A percentile compares a stretch with the other conserved stretches of the same genome.
phyloP scores from a whole-genome alignment of 2,113 vertebrate genomes.

The Sinocyclocheilus grahami region DNA sequence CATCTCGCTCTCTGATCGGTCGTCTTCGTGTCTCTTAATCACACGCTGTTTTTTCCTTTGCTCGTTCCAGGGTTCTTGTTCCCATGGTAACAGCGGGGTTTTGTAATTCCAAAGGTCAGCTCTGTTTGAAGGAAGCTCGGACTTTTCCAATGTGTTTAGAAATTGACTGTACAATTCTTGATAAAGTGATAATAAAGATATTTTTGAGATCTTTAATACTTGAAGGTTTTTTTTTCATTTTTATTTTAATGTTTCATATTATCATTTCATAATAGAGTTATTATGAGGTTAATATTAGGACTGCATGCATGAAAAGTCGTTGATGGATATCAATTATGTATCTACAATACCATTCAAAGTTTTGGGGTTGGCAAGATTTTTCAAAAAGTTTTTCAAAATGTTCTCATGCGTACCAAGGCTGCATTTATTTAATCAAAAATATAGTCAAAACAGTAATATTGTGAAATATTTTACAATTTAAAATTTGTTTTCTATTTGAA shows the following conservation, averaged over 20 bases:
- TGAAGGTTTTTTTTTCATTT: slow-evolving; percentile 49
- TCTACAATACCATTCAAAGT: slow-evolving; percentile 57
- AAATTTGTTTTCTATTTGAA: not conserved
- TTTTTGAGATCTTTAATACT: slow-evolving; percentile 88
- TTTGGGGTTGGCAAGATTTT: not conserved
- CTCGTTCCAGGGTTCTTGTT: slow-evolving; percentile 59
- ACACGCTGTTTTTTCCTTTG: slow-evolving; percentile 50
- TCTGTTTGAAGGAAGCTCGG: slow-evolving; percentile 69
- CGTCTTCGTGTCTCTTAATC: slow-evolving; percentile 38
- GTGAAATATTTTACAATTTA: not conserved
- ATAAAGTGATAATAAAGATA: slow-evolving; percentile 82
- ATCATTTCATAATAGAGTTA: not conserved
- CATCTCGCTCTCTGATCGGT: slow-evolving; percentile 47
- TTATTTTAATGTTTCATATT: not conserved
- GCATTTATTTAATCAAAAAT: not conserved
- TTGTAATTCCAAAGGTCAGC: slow-evolving; percentile 68
- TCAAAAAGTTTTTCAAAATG: not conserved
- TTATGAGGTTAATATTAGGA: too few species aligned
- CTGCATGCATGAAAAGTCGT: not conserved
- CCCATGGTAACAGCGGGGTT: slow-evolving; percentile 66
- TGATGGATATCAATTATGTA: not conserved
- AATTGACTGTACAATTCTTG: slow-evolving; percentile 82
- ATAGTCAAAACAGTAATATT: not conserved
- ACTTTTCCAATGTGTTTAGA: slow-evolving; percentile 78
- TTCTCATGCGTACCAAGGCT: not conserved